These are phyloP conservation scores for Cyprinodon brontotheroides DNA, from an alignment of 2,113 vertebrate genomes.

Conservation along the genomic window DNA sequence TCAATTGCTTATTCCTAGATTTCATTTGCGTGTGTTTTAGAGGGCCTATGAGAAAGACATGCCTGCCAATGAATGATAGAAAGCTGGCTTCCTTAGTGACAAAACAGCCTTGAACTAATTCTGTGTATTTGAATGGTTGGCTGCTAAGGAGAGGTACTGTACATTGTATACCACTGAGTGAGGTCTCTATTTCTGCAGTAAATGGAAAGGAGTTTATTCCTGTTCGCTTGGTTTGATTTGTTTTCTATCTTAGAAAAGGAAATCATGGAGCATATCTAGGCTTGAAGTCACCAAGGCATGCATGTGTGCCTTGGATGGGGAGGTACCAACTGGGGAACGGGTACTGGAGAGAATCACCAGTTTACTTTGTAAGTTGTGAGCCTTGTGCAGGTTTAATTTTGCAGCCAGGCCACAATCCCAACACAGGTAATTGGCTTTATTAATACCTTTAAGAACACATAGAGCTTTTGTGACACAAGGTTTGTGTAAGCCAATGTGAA, in stretches of 20 bases:
- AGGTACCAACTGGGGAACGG: slow-evolving; percentile 17
- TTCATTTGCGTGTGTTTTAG: background rate
- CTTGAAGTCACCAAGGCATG: slow-evolving; percentile 4
- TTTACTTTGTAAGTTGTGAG: slow-evolving; percentile 71
- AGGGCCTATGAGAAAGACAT: background rate
- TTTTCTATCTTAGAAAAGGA: slow-evolving; percentile 18
- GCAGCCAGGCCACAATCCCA: slow-evolving; percentile 59
- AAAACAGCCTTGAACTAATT: slow-evolving; percentile 10
- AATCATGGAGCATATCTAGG: slow-evolving; percentile 51
- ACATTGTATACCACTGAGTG: slow-evolving; percentile 13
- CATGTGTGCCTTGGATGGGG: slow-evolving; percentile 37
- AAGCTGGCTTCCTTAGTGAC: background rate
- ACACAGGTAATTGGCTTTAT: slow-evolving; percentile 70
- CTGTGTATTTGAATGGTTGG: slow-evolving; percentile 7
- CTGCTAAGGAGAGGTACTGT: background rate
- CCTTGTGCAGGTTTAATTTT: slow-evolving; percentile 66
- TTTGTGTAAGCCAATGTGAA: slow-evolving; percentile 67
- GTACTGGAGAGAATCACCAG: slow-evolving; percentile 59
- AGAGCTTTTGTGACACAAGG: slow-evolving; percentile 68
- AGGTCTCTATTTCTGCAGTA: slow-evolving; percentile 19
- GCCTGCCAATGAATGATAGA: background rate
- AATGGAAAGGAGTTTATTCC: slow-evolving; percentile 36
- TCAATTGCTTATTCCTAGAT: background rate
- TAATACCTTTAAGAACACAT: slow-evolving; percentile 66
- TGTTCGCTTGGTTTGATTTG: slow-evolving; percentile 44